Base-by-base conservation (phyloP, 2,113 vertebrate species). In the Numenius arquata region DNA sequence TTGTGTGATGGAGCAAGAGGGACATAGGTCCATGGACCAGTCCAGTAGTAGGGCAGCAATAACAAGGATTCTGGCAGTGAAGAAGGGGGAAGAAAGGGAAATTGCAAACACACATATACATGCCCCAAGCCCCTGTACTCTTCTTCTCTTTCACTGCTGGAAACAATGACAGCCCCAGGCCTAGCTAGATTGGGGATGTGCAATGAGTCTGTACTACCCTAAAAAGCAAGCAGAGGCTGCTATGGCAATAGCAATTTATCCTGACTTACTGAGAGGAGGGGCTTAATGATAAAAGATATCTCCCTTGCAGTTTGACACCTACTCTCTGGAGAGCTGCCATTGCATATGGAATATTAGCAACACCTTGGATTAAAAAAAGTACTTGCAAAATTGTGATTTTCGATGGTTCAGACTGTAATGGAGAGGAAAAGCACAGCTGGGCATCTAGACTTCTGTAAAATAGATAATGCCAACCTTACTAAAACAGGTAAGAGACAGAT, bases 401-500 rank as follows among this genome's bases (percentile, higher is more conserved):
- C 90, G 72, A 75, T 94, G 40, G 16, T 78, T 19, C 41, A 84
- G 74, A 78, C 27, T 70, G 9, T 55, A 95, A 95, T 91, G 93
- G 92, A 95, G 92, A 86, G 15, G 48, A 82, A 93, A 59, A 90
- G 26, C 41, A 93, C 58, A 88, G 40, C 5, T 4, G 63, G 47
- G 65, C 56, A 93, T 53, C 56, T 36, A 73, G 83, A 93, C 41
- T 61, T 93, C 76, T 74, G 81, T 86, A 53, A 74, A 87, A 68
- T 10, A 91, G 75, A 63, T 34, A 18, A 90, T 83, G 91, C 40
- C 62, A 96, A 30, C n/a, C 58, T 90, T 89, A 88, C 95, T 68
- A 95, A 63, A 95, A 48, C 89, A 96, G 96, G 97, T 96, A 97
- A 96, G 93, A 90, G 45, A 91, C 90, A 61, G 8, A 84, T 81